phyloP scores from a whole-genome alignment of 2,113 vertebrate genomes.

The Neolamprologus hecqui region DNA sequence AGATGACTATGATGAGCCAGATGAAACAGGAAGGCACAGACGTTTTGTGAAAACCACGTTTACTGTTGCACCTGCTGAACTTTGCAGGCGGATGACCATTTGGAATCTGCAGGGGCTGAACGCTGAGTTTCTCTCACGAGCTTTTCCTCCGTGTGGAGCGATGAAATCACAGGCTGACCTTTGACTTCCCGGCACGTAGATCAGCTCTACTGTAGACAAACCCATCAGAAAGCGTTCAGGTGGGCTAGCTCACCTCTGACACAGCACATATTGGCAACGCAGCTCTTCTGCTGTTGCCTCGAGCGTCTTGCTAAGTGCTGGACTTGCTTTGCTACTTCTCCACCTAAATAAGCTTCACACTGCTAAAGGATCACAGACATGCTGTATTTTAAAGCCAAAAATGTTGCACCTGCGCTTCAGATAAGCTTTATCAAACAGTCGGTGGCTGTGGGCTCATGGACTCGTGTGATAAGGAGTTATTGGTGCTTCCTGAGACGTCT shows the following conservation, averaged over 20 bases:
- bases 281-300: not conserved
- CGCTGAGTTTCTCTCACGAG: not conserved
- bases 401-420: fast-evolving
- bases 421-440: not conserved
- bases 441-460: not conserved
- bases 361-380: not conserved
- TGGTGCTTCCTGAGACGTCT: not conserved
- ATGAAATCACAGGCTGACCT: not conserved
- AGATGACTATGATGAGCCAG: fast-evolving
- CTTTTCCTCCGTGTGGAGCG: not conserved
- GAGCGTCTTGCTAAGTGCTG: not conserved
- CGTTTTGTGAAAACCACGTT: not conserved
- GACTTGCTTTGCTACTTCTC: not conserved
- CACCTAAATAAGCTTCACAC: not conserved
- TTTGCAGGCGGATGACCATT: not conserved
- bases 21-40: not conserved
- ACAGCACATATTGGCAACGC: not conserved
- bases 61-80: not conserved
- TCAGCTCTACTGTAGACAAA: not conserved
- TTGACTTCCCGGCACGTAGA: not conserved
- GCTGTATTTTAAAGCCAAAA: not conserved
- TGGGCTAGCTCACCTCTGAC: not conserved
- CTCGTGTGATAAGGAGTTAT: not conserved
- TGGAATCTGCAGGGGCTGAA: not conserved
- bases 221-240: not conserved